Evolutionary conservation across 2,888 invertebrate genomes (phyloP).

Genomic region (Elegia similella): DNA sequence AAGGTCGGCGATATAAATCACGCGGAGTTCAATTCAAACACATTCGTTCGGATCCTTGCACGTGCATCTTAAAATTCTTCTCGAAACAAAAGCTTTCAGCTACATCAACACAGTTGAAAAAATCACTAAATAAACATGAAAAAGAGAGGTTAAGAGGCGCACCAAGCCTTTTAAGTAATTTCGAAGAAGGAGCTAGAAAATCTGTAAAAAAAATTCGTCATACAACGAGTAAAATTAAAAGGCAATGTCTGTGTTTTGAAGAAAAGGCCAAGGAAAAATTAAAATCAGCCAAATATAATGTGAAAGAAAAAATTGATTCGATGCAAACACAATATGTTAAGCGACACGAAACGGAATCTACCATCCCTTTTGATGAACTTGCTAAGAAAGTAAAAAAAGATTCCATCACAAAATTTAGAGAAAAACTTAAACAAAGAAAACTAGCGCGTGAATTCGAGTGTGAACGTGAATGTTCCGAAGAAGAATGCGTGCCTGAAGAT

Average conservation of each 20-base stretch:
- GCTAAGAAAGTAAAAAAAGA: conserved; percentile 35
- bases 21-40: conserved; percentile 40
- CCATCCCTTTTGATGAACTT: not conserved
- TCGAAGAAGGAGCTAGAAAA: conserved; percentile 30
- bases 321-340: conserved; percentile 10
- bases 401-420: conserved; percentile 40
- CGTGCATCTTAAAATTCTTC: conserved; percentile 40
- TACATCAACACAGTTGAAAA: not conserved
- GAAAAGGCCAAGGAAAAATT: conserved; percentile 32
- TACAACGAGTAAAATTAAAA: conserved; percentile 27
- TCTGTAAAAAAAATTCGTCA: conserved; percentile 30
- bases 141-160: not conserved
- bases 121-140: not conserved
- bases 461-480: conserved; percentile 35
- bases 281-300: conserved; percentile 25
- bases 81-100: conserved; percentile 22
- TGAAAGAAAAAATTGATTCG: conserved; percentile 23
- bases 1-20: conserved; percentile 28
- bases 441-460: conserved; percentile 37
- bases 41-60: conserved; percentile 55
- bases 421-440: conserved; percentile 33
- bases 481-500: conserved; percentile 39
- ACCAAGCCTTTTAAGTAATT: conserved; percentile 18
- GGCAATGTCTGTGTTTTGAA: conserved; percentile 20
- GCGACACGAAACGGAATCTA: not conserved